Percentiles rank a stretch among this genome's conserved stretches.
Conservation (phyloP, 2,797 vertebrate species). For the Enteromius trimaculatus region DNA sequence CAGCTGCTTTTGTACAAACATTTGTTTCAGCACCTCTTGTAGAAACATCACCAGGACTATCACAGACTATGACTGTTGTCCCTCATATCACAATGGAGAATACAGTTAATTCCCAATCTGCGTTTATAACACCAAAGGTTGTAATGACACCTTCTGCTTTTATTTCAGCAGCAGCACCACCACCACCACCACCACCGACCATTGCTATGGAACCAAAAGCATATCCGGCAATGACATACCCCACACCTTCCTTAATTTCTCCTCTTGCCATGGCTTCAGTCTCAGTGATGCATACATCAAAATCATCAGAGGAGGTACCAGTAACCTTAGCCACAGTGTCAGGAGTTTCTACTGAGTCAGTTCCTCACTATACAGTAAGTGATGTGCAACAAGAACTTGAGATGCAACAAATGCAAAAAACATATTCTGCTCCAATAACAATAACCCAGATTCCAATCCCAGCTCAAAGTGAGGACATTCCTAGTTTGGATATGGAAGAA, state of each 20-base stretch:
- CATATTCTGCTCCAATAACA: conserved; percentile 50
- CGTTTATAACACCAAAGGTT: conserved; percentile 2
- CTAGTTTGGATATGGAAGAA: conserved; percentile 50
- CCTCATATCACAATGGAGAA: conserved; percentile 25
- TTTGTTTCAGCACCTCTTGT: conserved; percentile 39
- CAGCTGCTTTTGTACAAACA: conserved; percentile 39
- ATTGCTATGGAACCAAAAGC: conserved; percentile 16
- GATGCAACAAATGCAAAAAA: conserved; percentile 31
- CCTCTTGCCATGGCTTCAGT: conserved; percentile 15
- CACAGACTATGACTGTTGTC: conserved; percentile 14
- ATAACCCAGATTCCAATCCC: conserved; percentile 41
- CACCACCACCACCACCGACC: not conserved
- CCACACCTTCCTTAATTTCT: conserved; percentile 39
- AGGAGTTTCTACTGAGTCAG: conserved; percentile 7
- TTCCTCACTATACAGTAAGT: conserved; percentile 1
- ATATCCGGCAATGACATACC: conserved; percentile 42
- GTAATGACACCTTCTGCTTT: conserved; percentile 35
- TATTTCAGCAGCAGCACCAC: conserved; percentile 20
- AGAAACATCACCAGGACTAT: conserved; percentile 3
- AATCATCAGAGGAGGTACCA: conserved; percentile 44
- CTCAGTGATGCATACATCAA: conserved; percentile 17
- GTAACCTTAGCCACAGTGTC: conserved; percentile 38
- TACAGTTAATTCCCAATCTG: conserved; percentile 16
- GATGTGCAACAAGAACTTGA: conserved; percentile 25
- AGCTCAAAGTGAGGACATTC: conserved; percentile 12